These are phyloP conservation scores for Drosophila peninsularis DNA, from an alignment of 2,888 invertebrate species.

Conservation along the genomic window DNA sequence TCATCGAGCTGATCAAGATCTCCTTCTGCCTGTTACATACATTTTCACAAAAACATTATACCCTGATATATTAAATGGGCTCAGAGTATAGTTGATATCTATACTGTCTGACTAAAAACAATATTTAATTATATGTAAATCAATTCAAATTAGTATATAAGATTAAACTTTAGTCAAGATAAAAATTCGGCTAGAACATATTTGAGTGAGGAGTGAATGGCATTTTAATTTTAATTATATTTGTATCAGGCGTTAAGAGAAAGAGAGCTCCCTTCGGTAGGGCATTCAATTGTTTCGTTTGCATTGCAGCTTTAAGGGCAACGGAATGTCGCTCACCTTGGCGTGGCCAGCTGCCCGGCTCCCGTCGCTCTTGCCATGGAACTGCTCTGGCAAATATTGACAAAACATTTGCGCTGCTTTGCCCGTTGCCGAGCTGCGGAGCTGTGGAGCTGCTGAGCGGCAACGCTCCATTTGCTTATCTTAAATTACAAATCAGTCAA, in stretches of 20 bases:
- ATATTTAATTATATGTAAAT: no score
- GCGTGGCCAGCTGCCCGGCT: slow-evolving; percentile 4
- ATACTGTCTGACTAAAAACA: no score
- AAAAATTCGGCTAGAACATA: neutral
- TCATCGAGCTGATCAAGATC: no score
- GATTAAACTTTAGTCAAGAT: neutral
- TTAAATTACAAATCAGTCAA: slow-evolving; percentile 80
- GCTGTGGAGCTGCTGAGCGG: slow-evolving; percentile 23
- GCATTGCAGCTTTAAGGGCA: slow-evolving; percentile 7
- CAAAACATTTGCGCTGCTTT: slow-evolving; percentile 70
- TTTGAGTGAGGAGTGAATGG: neutral
- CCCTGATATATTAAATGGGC: no score
- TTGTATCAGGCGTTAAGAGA: no score
- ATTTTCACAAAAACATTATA: no score
- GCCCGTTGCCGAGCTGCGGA: slow-evolving; percentile 36
- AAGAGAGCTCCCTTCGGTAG: neutral
- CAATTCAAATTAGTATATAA: neutral
- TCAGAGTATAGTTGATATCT: no score
- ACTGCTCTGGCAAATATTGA: slow-evolving; percentile 69
- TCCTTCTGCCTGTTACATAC: no score
- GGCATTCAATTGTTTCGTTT: neutral
- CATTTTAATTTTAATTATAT: no score
- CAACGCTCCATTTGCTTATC: slow-evolving; percentile 75
- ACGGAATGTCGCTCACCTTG: slow-evolving; percentile 32
- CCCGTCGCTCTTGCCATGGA: neutral